Evolutionary conservation across 1,140 invertebrate genomes (phyloP).

Genomic region (Stratiolaelaps scimitus): DNA sequence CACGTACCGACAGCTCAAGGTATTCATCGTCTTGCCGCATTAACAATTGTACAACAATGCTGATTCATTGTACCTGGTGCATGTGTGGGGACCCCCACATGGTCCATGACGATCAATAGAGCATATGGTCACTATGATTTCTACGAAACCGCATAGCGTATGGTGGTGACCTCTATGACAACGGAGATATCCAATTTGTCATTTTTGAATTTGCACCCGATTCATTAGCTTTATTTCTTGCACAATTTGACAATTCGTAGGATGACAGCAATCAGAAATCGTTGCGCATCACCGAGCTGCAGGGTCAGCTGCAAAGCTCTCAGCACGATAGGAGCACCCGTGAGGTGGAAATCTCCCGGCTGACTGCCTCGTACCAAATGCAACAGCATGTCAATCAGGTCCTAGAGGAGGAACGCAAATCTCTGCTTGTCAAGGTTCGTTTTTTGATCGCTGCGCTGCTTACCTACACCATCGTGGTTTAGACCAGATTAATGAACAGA

Average conservation of each 20-base stretch:
- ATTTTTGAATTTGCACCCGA: not conserved
- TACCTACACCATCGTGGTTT: too few species aligned
- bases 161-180: too few species aligned
- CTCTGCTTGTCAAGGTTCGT: not conserved
- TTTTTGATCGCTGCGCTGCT: too few species aligned
- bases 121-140: too few species aligned
- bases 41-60: too few species aligned
- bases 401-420: slow-evolving; percentile 25
- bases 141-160: too few species aligned
- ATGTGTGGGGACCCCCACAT: too few species aligned
- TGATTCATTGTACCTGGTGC: too few species aligned
- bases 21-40: too few species aligned
- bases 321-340: slow-evolving; percentile 20
- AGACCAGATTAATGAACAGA: too few species aligned
- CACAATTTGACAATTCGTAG: not conserved
- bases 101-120: too few species aligned
- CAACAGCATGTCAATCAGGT: slow-evolving; percentile 18
- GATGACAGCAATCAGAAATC: slow-evolving; percentile 19
- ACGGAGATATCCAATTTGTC: too few species aligned
- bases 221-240: not conserved
- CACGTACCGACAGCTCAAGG: slow-evolving; percentile 24
- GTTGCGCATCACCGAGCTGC: slow-evolving; percentile 17
- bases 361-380: slow-evolving; percentile 24
- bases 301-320: slow-evolving; percentile 17
- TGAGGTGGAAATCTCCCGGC: slow-evolving; percentile 13